Evolutionary conservation across 92 coral and sea anemone species (phyloP).

Genomic region (Porites evermanni): DNA sequence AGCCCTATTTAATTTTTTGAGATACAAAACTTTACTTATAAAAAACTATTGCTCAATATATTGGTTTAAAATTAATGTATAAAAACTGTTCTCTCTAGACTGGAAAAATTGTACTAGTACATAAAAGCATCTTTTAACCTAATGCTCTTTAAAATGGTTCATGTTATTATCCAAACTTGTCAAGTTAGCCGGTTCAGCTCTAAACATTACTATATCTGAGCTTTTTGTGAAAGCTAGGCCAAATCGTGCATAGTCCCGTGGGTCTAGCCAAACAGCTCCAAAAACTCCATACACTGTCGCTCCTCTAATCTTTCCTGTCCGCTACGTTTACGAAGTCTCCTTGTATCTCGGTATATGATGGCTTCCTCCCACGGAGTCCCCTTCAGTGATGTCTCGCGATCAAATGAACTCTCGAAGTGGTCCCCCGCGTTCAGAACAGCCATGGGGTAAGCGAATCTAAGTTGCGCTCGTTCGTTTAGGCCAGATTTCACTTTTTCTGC

Average conservation of each 20-base stretch:
- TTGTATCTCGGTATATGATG: not conserved
- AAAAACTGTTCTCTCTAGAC: not conserved
- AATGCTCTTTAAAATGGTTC: not conserved
- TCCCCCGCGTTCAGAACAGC: not conserved
- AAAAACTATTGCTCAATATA: no score
- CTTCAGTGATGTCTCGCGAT: not conserved
- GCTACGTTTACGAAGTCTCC: not conserved
- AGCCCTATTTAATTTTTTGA: no score
- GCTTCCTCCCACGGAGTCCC: constrained; percentile 37
- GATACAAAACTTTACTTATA: no score
- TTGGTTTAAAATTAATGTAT: no score
- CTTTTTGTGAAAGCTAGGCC: no score
- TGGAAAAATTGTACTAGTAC: not conserved
- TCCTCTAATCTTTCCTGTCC: not conserved
- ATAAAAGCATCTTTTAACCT: not conserved
- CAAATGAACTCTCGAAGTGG: not conserved
- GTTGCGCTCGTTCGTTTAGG: not conserved
- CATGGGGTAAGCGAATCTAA: not conserved
- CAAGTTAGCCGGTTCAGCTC: no score
- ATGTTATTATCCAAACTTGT: not conserved
- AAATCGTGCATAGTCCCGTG: not conserved
- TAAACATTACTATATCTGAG: no score
- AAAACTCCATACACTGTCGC: not conserved
- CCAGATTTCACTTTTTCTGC: not conserved
- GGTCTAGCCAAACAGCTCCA: constrained; percentile 17